These are phyloP conservation scores for Platycercus adscitus DNA, from an alignment of 2,113 vertebrate genomes.

Conservation along the genomic window DNA sequence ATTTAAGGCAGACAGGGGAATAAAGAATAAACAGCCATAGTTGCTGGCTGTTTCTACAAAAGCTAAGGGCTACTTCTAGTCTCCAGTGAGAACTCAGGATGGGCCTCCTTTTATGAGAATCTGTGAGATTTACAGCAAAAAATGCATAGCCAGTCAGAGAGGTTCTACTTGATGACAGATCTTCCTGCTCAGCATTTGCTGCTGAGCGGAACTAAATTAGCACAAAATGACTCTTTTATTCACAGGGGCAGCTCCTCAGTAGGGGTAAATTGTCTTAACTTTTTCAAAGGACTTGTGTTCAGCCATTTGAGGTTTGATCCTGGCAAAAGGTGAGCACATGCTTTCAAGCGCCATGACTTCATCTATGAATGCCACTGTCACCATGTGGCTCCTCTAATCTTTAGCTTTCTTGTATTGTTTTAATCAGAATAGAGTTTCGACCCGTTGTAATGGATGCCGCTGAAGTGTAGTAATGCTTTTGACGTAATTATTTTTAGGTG, in stretches of 20 bases:
- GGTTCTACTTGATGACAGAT: slow-evolving; percentile 31
- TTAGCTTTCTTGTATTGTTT: neutral
- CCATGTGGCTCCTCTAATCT: neutral
- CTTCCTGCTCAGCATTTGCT: slow-evolving; percentile 32
- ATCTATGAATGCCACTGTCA: neutral
- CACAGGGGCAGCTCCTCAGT: neutral
- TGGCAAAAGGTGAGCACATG: neutral
- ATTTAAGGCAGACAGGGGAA: neutral
- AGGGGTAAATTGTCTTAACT: slow-evolving; percentile 8
- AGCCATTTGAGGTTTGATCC: neutral
- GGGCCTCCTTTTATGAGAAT: slow-evolving; percentile 5
- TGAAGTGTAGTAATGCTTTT: neutral
- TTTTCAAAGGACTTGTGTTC: neutral
- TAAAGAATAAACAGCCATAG: neutral
- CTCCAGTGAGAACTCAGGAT: neutral
- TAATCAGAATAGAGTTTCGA: neutral
- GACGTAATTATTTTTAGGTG: neutral
- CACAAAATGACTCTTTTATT: slow-evolving; percentile 40
- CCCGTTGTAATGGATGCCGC: neutral
- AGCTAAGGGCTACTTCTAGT: neutral
- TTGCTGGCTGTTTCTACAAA: neutral
- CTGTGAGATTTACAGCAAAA: slow-evolving; percentile 12
- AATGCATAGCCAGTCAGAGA: neutral
- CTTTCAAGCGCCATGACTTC: neutral
- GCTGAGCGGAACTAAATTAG: slow-evolving; percentile 28